Percentiles rank a stretch among this genome's conserved stretches.
phyloP scores from a whole-genome alignment of 1,140 invertebrate genomes.

The Scaptomyza hsui region DNA sequence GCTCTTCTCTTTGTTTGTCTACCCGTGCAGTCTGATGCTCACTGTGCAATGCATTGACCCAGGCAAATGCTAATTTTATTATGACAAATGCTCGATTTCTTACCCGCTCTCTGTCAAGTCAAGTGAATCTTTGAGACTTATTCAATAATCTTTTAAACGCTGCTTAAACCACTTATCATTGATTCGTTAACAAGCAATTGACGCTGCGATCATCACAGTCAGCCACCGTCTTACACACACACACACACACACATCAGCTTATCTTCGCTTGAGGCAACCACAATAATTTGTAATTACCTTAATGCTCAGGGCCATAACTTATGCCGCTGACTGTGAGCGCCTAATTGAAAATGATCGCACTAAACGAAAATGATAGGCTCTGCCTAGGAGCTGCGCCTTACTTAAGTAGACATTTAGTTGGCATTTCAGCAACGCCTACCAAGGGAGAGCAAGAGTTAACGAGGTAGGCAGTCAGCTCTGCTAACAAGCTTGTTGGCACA shows the following conservation, averaged over 20 bases:
- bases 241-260: conserved; percentile 8
- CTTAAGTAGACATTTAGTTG: conserved; percentile 69
- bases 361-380: conserved; percentile 1
- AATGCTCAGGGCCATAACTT: conserved; percentile 14
- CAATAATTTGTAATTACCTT: conserved; percentile 16
- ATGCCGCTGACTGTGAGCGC: conserved; percentile 10
- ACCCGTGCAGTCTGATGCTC: conserved; percentile 9
- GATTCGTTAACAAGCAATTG: conserved; percentile 36
- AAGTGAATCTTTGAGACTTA: conserved; percentile 12
- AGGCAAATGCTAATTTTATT: conserved; percentile 73
- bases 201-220: conserved; percentile 37
- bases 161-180: conserved; percentile 36
- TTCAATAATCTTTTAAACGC: conserved; percentile 52
- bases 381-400: conserved; percentile 40
- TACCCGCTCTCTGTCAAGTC: conserved; percentile 6
- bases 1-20: conserved; percentile 16
- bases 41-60: conserved; percentile 47
- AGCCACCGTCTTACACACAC: conserved; percentile 59
- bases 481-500: conserved; percentile 41
- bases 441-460: background rate
- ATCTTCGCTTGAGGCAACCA: background rate
- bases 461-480: background rate
- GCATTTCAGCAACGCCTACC: conserved; percentile 56
- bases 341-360: conserved; percentile 73
- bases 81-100: conserved; percentile 67